Base-by-base conservation (phyloP, 1,140 invertebrate species). In the Drosophila nigromelanica region DNA sequence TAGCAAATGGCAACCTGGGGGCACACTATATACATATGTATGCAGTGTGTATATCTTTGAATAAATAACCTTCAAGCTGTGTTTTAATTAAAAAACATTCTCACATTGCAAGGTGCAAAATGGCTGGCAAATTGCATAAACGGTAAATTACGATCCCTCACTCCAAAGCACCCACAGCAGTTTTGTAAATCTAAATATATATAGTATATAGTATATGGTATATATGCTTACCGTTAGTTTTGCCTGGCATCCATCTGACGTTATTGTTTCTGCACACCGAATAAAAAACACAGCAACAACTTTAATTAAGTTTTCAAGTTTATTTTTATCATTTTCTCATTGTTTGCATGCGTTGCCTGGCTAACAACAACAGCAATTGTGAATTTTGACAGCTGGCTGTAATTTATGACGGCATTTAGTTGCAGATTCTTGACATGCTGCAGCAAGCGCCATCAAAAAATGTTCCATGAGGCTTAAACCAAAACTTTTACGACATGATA, bases 231-330 rank as follows among this genome's bases (percentile, higher is more conserved):
- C 51, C 70, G 56, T 76, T 43, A 69, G 50, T 52, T 74, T 56
- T 51, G 71, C 43, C 51, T 42, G 76, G 68, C 68, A 78, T 62
- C 56, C 61, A 71, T 55, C 40, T 70, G 67, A 47, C 47, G 43
- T 39, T 62, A 10, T 62, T 43, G 30, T 62, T 62, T 37, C 27
- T 43, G 42, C 18, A 30, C 21, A 45, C 33, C 33, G 45, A 43
- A 39, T 66, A 67, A 48, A 64, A 64, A 39, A 55, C 50, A 66
- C 21, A 24, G 21, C 21, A 45, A 67, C 82, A 85, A 73, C 52
- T 87, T 85, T 87, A 85, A 87, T 85, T 87, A 87, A 81, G 82
- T 87, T 85, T 85, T 74, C 74, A 66, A 80, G 67, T 86, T 87
- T 87, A 87, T 87, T 87, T 85, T 85, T 87, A 87, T 64, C 70